Evolutionary conservation across 2,113 vertebrate species (phyloP).

Genomic region (Gobio gobio): DNA sequence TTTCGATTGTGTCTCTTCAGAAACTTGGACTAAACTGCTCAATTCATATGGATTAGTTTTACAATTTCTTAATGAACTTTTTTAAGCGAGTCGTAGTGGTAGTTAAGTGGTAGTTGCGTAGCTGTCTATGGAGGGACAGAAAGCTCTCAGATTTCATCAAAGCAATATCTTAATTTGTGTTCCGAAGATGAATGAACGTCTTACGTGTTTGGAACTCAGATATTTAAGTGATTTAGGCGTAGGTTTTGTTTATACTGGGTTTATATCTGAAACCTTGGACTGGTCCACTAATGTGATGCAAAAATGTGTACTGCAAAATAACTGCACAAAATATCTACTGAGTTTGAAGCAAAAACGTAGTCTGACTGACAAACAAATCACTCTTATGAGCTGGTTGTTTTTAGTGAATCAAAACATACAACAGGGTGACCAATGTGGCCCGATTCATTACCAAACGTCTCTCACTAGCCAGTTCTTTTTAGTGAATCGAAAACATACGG

Average conservation of each 20-base stretch:
- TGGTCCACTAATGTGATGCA: not conserved
- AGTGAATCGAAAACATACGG: not conserved
- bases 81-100: no score
- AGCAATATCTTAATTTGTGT: no score
- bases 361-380: not conserved
- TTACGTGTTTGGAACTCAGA: no score
- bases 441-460: not conserved
- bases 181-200: no score
- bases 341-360: not conserved
- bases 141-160: no score
- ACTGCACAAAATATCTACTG: not conserved
- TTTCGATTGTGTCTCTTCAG: no score
- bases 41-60: no score
- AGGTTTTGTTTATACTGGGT: not conserved
- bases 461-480: not conserved
- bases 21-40: no score
- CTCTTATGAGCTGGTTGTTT: not conserved
- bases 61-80: no score
- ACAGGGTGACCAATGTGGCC: not conserved
- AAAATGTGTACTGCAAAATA: not conserved
- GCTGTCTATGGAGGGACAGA: no score
- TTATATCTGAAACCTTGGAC: not conserved
- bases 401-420: not conserved
- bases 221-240: not conserved
- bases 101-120: no score